Conservation (phyloP, 2,888 invertebrate genomes). For the Dicycla oo region DNA sequence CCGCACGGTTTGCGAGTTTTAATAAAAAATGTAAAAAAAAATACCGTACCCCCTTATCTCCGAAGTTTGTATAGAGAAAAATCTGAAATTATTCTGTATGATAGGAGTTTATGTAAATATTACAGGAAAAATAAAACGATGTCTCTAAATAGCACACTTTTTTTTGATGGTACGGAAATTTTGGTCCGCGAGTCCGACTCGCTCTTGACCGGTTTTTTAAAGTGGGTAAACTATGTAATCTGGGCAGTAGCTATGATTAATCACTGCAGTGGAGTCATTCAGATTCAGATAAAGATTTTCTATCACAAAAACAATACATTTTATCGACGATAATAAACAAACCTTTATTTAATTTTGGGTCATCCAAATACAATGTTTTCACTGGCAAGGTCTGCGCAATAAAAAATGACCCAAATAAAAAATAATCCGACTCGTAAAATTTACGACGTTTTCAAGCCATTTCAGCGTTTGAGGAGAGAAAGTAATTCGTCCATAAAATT, state of each 20-base stretch:
- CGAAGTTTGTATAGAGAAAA: too few species aligned
- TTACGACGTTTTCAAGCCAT: slow-evolving; percentile 85
- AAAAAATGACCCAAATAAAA: slow-evolving; percentile 85
- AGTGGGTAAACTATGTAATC: slow-evolving; percentile 25
- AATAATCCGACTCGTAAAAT: slow-evolving; percentile 85
- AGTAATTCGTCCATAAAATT: slow-evolving; percentile 89
- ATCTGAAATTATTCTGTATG: too few species aligned
- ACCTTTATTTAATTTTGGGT: slow-evolving; percentile 56
- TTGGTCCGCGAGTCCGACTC: too few species aligned
- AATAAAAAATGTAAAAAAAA: too few species aligned
- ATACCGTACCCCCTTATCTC: too few species aligned
- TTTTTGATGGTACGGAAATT: too few species aligned
- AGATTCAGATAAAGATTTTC: slow-evolving; percentile 30
- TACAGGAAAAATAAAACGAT: too few species aligned
- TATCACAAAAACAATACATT: slow-evolving; percentile 37
- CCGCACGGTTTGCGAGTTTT: too few species aligned
- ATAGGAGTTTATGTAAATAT: too few species aligned
- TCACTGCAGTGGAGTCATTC: slow-evolving; percentile 27
- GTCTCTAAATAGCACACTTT: too few species aligned
- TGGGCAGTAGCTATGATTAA: slow-evolving; percentile 42
- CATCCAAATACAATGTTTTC: slow-evolving; percentile 60
- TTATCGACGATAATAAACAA: slow-evolving; percentile 52
- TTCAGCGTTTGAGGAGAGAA: slow-evolving; percentile 87
- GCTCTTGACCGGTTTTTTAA: too few species aligned
- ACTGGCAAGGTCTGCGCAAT: slow-evolving; percentile 69